A percentile compares a stretch with the other conserved stretches of the same genome.
Evolutionary conservation across 2,113 vertebrate species (phyloP).

Genomic region (Pelecanoides urinatrix): DNA sequence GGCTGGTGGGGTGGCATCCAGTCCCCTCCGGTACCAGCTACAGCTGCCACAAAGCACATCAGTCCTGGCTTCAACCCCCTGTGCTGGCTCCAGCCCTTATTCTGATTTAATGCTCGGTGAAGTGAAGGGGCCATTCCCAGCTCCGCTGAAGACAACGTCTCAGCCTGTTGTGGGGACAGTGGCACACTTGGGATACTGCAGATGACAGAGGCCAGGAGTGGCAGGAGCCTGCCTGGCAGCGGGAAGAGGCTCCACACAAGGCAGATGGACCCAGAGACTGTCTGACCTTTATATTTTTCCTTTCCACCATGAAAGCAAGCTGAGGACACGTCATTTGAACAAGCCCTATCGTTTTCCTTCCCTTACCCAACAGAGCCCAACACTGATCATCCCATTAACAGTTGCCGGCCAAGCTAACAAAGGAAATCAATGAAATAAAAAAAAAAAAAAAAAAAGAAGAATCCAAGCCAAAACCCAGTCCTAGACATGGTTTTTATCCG

Average conservation of each 20-base stretch:
- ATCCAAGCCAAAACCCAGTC: not conserved
- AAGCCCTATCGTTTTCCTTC: not conserved
- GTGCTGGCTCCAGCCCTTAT: not conserved
- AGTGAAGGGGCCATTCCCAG: not conserved
- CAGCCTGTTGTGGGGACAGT: not conserved
- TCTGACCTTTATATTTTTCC: not conserved
- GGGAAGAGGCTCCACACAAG: not conserved
- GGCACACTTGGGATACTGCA: not conserved
- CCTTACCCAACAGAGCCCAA: not conserved
- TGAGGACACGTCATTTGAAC: not conserved
- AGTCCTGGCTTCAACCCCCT: not conserved
- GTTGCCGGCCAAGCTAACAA: not conserved
- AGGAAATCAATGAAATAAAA: conserved; percentile 9
- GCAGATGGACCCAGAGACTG: not conserved
- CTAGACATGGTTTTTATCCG: not conserved
- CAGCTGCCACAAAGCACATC: not conserved
- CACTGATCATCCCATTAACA: not conserved
- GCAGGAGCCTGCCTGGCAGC: not conserved
- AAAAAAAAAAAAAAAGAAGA: not conserved
- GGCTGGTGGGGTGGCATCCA: not conserved
- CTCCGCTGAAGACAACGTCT: not conserved
- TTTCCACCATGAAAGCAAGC: not conserved
- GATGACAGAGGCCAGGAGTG: not conserved
- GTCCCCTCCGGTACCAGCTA: not conserved
- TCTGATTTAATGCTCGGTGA: not conserved